Evolutionary conservation across 2,888 invertebrate species (phyloP), one percentile per base, ranked within the genome.

Genomic region (Crepidodera aurea): DNA sequence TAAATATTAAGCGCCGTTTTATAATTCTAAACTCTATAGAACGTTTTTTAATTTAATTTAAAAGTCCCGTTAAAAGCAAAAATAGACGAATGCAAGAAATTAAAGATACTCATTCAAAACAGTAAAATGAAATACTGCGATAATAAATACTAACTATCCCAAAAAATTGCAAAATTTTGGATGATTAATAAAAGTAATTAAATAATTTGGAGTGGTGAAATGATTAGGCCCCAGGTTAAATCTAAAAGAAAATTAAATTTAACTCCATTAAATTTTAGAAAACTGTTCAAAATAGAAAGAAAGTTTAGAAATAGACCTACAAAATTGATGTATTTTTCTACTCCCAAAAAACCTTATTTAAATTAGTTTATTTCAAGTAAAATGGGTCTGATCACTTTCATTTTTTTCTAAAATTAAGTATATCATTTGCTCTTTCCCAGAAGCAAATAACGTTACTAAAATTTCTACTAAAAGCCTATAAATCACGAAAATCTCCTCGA

Each of bases 321-420:
- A 53, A 55, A 66, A 61, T 65, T 59, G 51, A 72, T 69, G 71
- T 73, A 73, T 73, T 73, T 73, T 73, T 73, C 72, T 73, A 73
- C 73, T 73, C 67, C 69, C 66, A 48, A 50, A 42, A 58, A 27
- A 51, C 54, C 53, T 37, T 40, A 34, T 62, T 57, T 60, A 46
- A 46, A 19, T 53, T 46, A 37, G 48, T 44, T 34, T 34, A 25
- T 46, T 39, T 56, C 16, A 32, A 13, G 34, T 34, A 10, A 60
- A 50, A 13, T 25, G 27, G n/a, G n/a, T n/a, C n/a, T n/a, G n/a
- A n/a, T n/a, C n/a, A n/a, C n/a, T n/a, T n/a, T n/a, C n/a, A n/a
- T 32, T 16, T 42, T 58, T 55, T 46, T 39, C 37, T 10, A 27
- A 44, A 22, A 19, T 50, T 13, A 53, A 39, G 25, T 27, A 37